Conservation (phyloP, 2,113 vertebrate species). For the Oreochromis aureus region DNA sequence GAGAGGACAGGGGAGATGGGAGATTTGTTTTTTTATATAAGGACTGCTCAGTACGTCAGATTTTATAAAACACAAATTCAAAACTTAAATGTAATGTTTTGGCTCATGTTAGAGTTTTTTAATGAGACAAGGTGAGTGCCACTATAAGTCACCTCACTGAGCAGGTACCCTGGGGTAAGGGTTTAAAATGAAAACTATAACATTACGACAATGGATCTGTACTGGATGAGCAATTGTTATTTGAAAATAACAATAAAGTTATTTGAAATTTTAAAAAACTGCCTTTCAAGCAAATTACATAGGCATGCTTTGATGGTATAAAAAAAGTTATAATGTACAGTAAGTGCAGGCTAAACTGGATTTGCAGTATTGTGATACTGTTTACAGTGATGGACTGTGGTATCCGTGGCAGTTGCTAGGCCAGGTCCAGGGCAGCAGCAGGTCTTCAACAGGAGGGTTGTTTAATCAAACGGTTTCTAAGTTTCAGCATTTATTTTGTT, state of each 20-base stretch:
- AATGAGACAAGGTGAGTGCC: not conserved
- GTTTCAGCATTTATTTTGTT: not conserved
- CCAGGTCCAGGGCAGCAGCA: not conserved
- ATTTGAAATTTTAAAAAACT: rapidly evolving
- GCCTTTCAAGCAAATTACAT: not conserved
- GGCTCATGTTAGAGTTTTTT: not conserved
- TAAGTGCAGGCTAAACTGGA: not conserved
- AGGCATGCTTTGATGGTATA: not conserved
- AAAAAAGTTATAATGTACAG: not conserved
- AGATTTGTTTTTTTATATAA: not conserved
- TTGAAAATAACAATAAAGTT: not conserved
- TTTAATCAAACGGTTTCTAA: not conserved
- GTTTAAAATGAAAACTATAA: not conserved
- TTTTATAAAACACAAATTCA: not conserved
- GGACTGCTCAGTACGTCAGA: not conserved
- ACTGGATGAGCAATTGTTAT: not conserved
- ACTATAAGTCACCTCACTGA: not conserved
- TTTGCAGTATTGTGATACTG: not conserved
- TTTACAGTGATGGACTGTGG: not conserved
- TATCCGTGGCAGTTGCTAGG: not conserved
- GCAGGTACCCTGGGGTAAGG: not conserved
- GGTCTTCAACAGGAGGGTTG: not conserved
- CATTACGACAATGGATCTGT: not conserved
- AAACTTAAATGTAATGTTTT: not conserved
- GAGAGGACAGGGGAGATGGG: not conserved